Base-by-base conservation (phyloP, 2,888 invertebrate species). In the Leucoptera coffeella region DNA sequence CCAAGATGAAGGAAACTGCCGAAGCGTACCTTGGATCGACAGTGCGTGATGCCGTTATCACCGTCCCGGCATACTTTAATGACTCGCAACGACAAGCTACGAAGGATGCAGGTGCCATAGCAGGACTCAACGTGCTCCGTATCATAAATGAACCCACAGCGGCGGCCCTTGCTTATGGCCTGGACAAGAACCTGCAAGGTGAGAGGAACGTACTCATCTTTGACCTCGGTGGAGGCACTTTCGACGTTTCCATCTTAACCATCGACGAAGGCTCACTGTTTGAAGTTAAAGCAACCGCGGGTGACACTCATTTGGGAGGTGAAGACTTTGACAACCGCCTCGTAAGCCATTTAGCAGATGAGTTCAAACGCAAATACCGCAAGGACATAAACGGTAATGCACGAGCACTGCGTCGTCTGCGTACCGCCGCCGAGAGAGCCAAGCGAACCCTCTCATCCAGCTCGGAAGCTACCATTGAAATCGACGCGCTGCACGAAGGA, bases 111-210 rank as follows among this genome's bases (percentile, higher is more conserved):
- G 88, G 88, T 3, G 73, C 65, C 13, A 80, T 80, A 39, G 78
- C 82, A 23, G 85, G 85, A 7, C 53, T 90, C 23, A 88, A 88
- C 47, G 85, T 90, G 5, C 58, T 90, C 14, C 74, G 88, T 32
- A 88, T 90, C 39, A 85, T 87, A 42, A 86, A 86, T 50, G 87
- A 89, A 47, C 87, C 88, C 4, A 86, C 85, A 6, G 82, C 81
- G 3, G 85, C 83, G 5, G 78, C 81, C 12, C 58, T 84, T 27
- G 82, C 83, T 4, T 83, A 85, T 45, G 85, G 85, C 2, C 61
- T 79, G 15, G 78, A 79, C 42, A 79, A 78, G 40, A 75, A 85
- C 67, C 53, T 80, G 45, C 64, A 69, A 37, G 78, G 78, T 8
- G 78, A 79, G 42, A 61, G 74, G 9, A 78, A 78, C 40, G 78